Percentiles rank a stretch among this genome's conserved stretches.
Conservation (phyloP, 2,888 invertebrate species). For the Dolomedes plantarius region DNA sequence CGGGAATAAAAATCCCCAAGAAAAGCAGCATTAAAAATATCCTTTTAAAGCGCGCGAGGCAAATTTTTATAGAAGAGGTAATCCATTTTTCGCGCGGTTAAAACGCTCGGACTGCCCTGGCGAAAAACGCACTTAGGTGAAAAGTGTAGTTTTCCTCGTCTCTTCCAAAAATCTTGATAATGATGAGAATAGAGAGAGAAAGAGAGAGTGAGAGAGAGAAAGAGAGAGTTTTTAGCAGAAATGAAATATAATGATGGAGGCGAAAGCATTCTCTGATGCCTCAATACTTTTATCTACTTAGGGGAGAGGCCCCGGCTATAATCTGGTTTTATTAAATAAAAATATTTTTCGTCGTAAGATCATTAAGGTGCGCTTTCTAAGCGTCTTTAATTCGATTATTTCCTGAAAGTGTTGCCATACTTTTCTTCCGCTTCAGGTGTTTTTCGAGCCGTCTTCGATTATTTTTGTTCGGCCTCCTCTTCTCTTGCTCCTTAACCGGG, state of each 20-base stretch:
- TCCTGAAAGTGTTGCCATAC: slow-evolving; percentile 30
- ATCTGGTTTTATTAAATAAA: slow-evolving; percentile 71
- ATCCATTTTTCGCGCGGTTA: slow-evolving; percentile 56
- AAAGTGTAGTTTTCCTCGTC: neutral
- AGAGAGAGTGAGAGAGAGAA: too few species aligned
- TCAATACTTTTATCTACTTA: slow-evolving; percentile 71
- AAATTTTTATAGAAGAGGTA: slow-evolving; percentile 58
- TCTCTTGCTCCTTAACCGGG: too few species aligned
- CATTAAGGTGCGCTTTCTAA: slow-evolving; percentile 59
- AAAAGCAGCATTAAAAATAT: slow-evolving; percentile 63
- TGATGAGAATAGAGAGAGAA: slow-evolving; percentile 61
- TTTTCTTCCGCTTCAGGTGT: slow-evolving; percentile 43
- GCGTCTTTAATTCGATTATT: slow-evolving; percentile 61
- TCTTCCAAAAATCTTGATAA: slow-evolving; percentile 42
- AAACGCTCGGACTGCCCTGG: slow-evolving; percentile 8
- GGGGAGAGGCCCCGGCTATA: slow-evolving; percentile 27
- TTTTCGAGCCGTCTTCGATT: slow-evolving; percentile 31
- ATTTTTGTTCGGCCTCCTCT: slow-evolving; percentile 9
- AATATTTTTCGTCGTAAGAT: slow-evolving; percentile 65
- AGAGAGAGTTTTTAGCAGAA: slow-evolving; percentile 46
- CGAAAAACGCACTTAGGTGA: slow-evolving; percentile 33
- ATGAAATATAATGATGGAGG: slow-evolving; percentile 68
- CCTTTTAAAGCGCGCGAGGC: slow-evolving; percentile 61
- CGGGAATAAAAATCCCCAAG: slow-evolving; percentile 7
- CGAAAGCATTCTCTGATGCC: slow-evolving; percentile 26